phyloP scores from a whole-genome alignment of 2,113 vertebrate genomes.

The Rhinogobius similis region DNA sequence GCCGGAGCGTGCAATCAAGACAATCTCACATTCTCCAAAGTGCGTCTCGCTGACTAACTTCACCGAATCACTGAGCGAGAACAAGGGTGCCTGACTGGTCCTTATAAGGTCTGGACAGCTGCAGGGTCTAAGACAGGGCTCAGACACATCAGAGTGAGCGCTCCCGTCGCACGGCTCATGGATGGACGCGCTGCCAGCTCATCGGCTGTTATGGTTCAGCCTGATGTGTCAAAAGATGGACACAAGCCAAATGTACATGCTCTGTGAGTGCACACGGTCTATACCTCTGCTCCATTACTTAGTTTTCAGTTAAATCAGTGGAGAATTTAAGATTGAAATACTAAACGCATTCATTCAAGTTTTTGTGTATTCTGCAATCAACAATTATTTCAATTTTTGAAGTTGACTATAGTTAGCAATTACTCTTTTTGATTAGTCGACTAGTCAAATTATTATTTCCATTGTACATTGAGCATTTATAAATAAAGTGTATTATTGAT shows the following conservation, averaged over 20 bases:
- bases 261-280: too few relatives aligned
- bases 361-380: too few relatives aligned
- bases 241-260: neutral
- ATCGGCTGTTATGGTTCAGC: constrained; percentile 4
- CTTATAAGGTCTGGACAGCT: constrained; percentile 54
- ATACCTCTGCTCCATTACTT: too few relatives aligned
- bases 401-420: too few relatives aligned
- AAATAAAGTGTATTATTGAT: too few relatives aligned
- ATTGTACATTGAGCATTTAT: too few relatives aligned
- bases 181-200: neutral
- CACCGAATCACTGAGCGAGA: constrained; percentile 19
- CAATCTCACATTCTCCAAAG: constrained; percentile 36
- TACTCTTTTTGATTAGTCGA: too few relatives aligned
- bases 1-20: constrained; percentile 8
- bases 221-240: neutral
- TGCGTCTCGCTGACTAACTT: constrained; percentile 6
- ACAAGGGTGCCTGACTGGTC: constrained; percentile 22
- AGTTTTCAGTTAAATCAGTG: too few relatives aligned
- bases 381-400: too few relatives aligned
- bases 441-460: too few relatives aligned
- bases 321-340: too few relatives aligned
- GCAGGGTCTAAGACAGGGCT: constrained; percentile 25
- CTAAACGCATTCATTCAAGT: too few relatives aligned
- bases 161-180: constrained; percentile 6
- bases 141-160: constrained; percentile 39